A percentile compares a stretch with the other conserved stretches of the same genome.
phyloP scores from a whole-genome alignment of 2,113 vertebrate genomes.

The Narcine bancroftii region DNA sequence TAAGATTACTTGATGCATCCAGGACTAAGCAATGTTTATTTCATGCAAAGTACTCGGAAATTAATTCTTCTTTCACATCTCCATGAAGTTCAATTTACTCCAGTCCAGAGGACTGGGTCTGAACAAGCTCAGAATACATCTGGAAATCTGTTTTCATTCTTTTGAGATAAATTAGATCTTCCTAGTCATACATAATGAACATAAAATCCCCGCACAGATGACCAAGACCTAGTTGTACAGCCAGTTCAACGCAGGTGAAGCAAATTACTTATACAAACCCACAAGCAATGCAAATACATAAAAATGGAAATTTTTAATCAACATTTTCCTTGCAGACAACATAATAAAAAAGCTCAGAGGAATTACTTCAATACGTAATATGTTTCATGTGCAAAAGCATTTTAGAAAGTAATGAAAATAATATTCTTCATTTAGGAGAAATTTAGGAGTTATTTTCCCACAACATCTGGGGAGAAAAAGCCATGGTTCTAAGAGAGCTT shows the following conservation, averaged over 20 bases:
- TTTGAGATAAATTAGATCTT: neutral
- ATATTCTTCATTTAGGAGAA: constrained; percentile 53
- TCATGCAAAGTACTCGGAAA: neutral
- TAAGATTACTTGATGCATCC: too few relatives aligned
- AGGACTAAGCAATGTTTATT: constrained; percentile 13
- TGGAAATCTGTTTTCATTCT: neutral
- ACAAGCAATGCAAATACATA: constrained; percentile 38
- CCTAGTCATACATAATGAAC: neutral
- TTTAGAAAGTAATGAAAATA: constrained; percentile 51
- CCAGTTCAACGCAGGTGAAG: neutral
- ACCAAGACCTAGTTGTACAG: neutral
- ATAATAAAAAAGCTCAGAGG: constrained; percentile 42
- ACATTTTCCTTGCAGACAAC: constrained; percentile 28
- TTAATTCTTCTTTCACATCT: neutral
- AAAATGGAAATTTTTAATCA: constrained; percentile 19
- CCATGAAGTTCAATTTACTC: neutral
- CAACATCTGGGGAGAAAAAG: constrained; percentile 51
- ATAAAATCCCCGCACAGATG: neutral
- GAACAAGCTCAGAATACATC: neutral
- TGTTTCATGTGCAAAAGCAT: constrained; percentile 46
- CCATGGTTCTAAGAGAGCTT: constrained; percentile 58
- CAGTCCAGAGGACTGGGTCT: neutral
- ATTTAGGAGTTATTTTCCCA: constrained; percentile 43
- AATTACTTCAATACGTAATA: constrained; percentile 49
- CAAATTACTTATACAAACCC: constrained; percentile 39